Base-by-base conservation (phyloP, 1,140 invertebrate genomes). In the Melitaea cinxia region DNA sequence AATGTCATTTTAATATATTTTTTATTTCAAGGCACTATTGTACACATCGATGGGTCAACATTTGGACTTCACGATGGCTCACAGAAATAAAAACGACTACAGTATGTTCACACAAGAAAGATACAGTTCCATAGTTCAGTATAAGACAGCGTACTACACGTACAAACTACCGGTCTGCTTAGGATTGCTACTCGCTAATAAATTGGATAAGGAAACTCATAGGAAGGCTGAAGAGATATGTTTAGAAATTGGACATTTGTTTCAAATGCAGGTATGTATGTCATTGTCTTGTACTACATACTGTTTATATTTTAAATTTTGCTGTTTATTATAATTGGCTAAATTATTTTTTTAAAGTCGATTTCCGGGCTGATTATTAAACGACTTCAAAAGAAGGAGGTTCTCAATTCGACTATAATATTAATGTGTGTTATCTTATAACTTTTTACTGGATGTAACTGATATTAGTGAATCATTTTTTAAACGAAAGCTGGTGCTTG, bases 61-160 rank as follows among this genome's bases (percentile, higher is more conserved):
- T 78, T 90, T 95, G 56, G 97, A 94, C 91, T 91, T 91, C 63
- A 89, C 93, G 52, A 93, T 92, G 33, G 87, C 93, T 15, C 89
- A 92, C 21, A 87, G 92, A 10, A 91, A 89, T 15, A 93, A 92
- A 68, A 55, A 66, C 39, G 93, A 95, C 78, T 91, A 96, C 56
- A 91, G 93, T 72, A 85, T 93, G 28, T 97, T 95, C 77, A 97
- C 94, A 4, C 94, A 95, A 93, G 93, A 95, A 58, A 88, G 93
- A 70, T 98, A 98, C 82, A 93, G 94, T 71, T 92, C 94, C 5
- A 97, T 99, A 78, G 96, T 97, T 2, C 96, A 97, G 78, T 96
- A 96, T 86, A 99, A 99, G 91, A 98, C 97, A 19, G 94, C 95
- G 0, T 97, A 95, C 89, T 99, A 98, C 86, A 95, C 96, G 0